phyloP scores from a whole-genome alignment of 35 echinoderm and acorn worm genomes.

The Strongylocentrotus purpuratus region DNA sequence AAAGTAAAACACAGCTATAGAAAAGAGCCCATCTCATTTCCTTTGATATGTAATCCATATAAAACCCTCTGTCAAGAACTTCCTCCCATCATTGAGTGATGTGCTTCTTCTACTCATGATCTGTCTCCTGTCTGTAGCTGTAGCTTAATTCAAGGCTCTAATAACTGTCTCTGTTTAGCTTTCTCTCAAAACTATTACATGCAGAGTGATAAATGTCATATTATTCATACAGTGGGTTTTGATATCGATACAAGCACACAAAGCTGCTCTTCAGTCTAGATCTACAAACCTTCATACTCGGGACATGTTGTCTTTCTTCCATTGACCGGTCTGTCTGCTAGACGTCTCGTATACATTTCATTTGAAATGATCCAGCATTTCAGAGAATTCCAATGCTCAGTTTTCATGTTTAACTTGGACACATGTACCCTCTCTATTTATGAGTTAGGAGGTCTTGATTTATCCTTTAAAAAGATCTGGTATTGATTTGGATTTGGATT shows the following conservation, averaged over 20 bases:
- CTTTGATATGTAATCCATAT: neutral
- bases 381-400: neutral
- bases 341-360: neutral
- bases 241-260: neutral
- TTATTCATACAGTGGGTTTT: neutral
- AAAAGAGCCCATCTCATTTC: constrained; percentile 1
- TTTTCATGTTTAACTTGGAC: neutral
- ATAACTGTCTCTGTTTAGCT: neutral
- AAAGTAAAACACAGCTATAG: neutral
- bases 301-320: neutral
- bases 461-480: too few species aligned
- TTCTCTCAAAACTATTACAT: neutral
- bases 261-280: neutral
- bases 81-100: neutral
- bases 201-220: neutral
- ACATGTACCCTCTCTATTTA: too few species aligned
- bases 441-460: too few species aligned
- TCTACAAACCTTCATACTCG: neutral
- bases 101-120: neutral
- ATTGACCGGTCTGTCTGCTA: neutral
- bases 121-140: neutral
- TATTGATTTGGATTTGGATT: neutral
- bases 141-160: neutral
- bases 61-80: neutral
- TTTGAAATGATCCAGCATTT: neutral